Evolutionary conservation across 2,113 vertebrate species (phyloP).

Genomic region (Pollachius pollachius): DNA sequence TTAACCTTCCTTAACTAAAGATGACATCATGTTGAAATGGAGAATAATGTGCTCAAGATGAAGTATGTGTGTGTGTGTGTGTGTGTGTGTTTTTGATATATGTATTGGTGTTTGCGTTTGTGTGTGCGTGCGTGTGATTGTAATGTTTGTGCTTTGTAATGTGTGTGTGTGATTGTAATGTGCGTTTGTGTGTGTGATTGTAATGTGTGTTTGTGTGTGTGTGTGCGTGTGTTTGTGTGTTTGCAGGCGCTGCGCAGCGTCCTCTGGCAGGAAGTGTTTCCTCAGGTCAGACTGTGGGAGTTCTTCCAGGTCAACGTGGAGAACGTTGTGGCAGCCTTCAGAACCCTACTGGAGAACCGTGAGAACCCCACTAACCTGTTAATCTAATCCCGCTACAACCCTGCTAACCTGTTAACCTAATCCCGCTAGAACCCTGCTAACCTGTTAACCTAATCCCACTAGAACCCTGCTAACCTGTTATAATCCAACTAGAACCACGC

Average conservation of each 20-base stretch:
- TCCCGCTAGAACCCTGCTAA: too few species aligned
- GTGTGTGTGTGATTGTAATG: background rate
- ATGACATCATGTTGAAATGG: too few species aligned
- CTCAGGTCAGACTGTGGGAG: slow-evolving; percentile 85
- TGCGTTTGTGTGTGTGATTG: background rate
- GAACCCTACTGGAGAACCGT: slow-evolving; percentile 48
- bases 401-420: background rate
- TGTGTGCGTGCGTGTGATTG: too few species aligned
- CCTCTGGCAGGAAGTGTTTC: slow-evolving; percentile 57
- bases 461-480: too few species aligned
- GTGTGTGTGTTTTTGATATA: too few species aligned
- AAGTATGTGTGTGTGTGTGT: too few species aligned
- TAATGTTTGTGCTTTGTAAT: too few species aligned
- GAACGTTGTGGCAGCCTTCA: slow-evolving; percentile 81
- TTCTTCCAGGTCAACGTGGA: slow-evolving; percentile 89
- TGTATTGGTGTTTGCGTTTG: background rate
- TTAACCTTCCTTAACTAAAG: too few species aligned
- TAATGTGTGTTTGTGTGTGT: slow-evolving; percentile 12
- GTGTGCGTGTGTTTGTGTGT: slow-evolving; percentile 10
- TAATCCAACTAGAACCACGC: too few species aligned
- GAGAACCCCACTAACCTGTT: slow-evolving; percentile 41
- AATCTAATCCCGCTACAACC: background rate
- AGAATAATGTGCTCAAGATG: too few species aligned
- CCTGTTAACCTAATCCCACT: too few species aligned
- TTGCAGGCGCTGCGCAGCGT: slow-evolving; percentile 49